Evolutionary conservation across 23 tunicate genomes (phyloP).

Genomic region (Oikopleura vanhoeffeni): DNA sequence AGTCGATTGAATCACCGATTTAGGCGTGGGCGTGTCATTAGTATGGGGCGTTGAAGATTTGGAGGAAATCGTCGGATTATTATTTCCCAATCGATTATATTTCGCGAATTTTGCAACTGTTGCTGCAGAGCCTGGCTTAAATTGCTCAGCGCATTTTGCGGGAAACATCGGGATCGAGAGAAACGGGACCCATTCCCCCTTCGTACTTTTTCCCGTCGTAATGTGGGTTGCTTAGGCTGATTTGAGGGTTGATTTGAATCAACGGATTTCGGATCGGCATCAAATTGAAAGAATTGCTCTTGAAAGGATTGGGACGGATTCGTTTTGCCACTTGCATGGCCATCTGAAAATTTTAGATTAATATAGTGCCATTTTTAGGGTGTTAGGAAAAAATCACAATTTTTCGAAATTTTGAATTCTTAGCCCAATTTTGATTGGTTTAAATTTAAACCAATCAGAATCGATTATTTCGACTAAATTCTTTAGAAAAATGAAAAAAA

Average conservation of each 20-base stretch:
- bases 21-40: conserved; percentile 7
- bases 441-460: too few relatives aligned
- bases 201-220: background rate
- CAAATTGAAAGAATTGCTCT: background rate
- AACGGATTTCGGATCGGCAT: background rate
- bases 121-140: background rate
- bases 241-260: background rate
- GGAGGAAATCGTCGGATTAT: background rate
- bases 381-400: too few relatives aligned
- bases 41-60: conserved; percentile 2
- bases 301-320: background rate
- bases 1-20: background rate
- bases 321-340: background rate
- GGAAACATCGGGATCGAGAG: background rate
- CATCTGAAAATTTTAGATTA: too few relatives aligned
- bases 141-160: background rate
- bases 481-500: too few relatives aligned
- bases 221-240: too few relatives aligned
- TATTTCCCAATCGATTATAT: background rate
- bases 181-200: background rate
- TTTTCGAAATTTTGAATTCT: too few relatives aligned
- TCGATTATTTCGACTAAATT: too few relatives aligned
- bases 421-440: too few relatives aligned
- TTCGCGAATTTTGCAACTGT: background rate
- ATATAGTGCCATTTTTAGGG: too few relatives aligned